Base-by-base conservation (phyloP, 2,888 invertebrate species). In the Gari tellinella region DNA sequence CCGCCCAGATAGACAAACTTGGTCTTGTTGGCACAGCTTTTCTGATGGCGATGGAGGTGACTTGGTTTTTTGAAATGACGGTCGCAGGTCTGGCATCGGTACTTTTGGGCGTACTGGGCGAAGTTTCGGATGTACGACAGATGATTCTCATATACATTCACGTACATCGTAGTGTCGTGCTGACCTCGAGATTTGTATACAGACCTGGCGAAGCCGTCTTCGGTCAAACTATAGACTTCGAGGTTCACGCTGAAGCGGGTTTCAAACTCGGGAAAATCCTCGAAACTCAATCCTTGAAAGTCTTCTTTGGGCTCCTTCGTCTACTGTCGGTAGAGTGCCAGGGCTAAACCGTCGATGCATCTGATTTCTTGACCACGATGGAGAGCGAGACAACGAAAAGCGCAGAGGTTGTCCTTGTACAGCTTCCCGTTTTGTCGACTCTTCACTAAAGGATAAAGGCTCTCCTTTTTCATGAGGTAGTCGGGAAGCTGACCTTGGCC, bases 1-100 rank as follows among this genome's bases (percentile, higher is more conserved):
- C 69, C 69, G 15, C 72, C 74, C 10, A 67, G 73, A 56, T 53
- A 78, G 0, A 57, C 51, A 51, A 56, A 78, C 40, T 61, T 62
- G n/a, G 67, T 72, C 19, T 57, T 52, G 43, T 57, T 72, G 14
- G 15, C 26, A 53, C 79, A 79, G 46, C 19, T 48, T 21, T 19
- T 40, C 15, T 67, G 61, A 23, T 79, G 79, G 10, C 53, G 56
- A 55, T 48, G 57, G 1, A 68, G 52, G 53, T 70, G 5, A 3
- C 57, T 14, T 1, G 40, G 2, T 23, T 48, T 52, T 7, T 69
- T 26, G 37, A 69, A 78, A 25, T 63, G 62, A 0, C 62, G 67
- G n/a, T 67, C 70, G 58, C 79, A 79, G 19, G 43, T 67, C 12
- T 46, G 48, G 49, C 79, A 79, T 23, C 25, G 63, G 41, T 49